These are phyloP conservation scores for Vanessa cardui DNA, from an alignment of 2,888 invertebrate genomes.

Conservation along the genomic window DNA sequence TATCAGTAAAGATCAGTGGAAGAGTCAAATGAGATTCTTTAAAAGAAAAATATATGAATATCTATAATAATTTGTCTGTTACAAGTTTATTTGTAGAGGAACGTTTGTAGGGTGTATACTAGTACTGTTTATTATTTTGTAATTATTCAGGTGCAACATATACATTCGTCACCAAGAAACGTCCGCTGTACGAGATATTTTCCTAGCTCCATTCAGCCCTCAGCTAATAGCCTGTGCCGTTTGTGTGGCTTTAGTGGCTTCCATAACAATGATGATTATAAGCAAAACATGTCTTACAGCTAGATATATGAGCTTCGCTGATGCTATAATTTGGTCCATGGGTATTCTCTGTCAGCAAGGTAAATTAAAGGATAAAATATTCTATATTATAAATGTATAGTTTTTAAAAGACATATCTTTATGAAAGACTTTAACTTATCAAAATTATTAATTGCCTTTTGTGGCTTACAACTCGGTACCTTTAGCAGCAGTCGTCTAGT, in stretches of 20 bases:
- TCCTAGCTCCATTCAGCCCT: conserved; percentile 83
- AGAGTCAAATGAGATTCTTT: no score
- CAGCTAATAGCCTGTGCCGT: conserved; percentile 80
- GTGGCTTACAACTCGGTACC: no score
- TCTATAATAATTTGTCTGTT: background rate
- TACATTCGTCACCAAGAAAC: conserved; percentile 85
- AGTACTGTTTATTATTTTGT: conserved; percentile 1
- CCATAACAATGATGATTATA: conserved; percentile 76
- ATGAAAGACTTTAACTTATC: no score
- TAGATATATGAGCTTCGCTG: conserved; percentile 70
- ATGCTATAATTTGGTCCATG: conserved; percentile 84
- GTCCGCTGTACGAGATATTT: conserved; percentile 84
- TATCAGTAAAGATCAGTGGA: no score
- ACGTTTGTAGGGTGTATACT: background rate
- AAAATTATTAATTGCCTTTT: no score
- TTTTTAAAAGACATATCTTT: no score
- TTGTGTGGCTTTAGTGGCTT: conserved; percentile 74
- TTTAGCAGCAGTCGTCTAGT: no score
- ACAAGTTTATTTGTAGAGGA: background rate
- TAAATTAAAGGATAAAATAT: conserved; percentile 42
- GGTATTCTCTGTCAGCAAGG: conserved; percentile 86
- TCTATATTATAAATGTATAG: no score
- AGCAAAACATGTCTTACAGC: conserved; percentile 53
- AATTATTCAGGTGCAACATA: conserved; percentile 81
- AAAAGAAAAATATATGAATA: no score